Conservation (phyloP, 2,113 vertebrate species). For the Alces alces region DNA sequence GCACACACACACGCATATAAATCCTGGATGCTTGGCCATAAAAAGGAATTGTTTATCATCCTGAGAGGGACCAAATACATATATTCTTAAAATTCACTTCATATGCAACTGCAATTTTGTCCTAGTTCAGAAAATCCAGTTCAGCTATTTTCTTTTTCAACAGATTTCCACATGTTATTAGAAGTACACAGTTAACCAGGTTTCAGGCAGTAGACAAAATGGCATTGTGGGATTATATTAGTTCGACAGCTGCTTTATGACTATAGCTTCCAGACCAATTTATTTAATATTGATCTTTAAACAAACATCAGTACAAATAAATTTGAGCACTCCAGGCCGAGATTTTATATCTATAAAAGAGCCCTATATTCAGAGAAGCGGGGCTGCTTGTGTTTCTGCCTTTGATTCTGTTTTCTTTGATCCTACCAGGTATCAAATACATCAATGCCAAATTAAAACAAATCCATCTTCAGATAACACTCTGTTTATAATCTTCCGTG, state of each 20-base stretch:
- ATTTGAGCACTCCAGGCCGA: conserved; percentile 85
- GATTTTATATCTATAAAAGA: conserved; percentile 85
- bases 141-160: conserved; percentile 83
- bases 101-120: conserved; percentile 57
- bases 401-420: conserved; percentile 88
- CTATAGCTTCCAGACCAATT: conserved; percentile 91
- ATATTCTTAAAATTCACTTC: conserved; percentile 23
- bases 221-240: conserved; percentile 92
- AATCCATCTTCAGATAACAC: conserved; percentile 85
- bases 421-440: conserved; percentile 86
- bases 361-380: conserved; percentile 83
- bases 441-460: conserved; percentile 90
- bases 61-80: not conserved
- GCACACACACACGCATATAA: not conserved
- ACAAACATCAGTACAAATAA: conserved; percentile 93
- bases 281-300: conserved; percentile 94
- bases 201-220: conserved; percentile 88
- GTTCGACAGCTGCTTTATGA: conserved; percentile 90
- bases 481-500: conserved; percentile 83
- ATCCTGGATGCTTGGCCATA: not conserved
- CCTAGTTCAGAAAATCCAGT: conserved; percentile 81
- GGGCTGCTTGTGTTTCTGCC: conserved; percentile 80
- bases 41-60: not conserved
- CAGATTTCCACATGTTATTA: conserved; percentile 81
- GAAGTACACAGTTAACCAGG: conserved; percentile 87